Base-by-base conservation (phyloP, 2,888 invertebrate genomes). In the Cyclophora albipunctata region DNA sequence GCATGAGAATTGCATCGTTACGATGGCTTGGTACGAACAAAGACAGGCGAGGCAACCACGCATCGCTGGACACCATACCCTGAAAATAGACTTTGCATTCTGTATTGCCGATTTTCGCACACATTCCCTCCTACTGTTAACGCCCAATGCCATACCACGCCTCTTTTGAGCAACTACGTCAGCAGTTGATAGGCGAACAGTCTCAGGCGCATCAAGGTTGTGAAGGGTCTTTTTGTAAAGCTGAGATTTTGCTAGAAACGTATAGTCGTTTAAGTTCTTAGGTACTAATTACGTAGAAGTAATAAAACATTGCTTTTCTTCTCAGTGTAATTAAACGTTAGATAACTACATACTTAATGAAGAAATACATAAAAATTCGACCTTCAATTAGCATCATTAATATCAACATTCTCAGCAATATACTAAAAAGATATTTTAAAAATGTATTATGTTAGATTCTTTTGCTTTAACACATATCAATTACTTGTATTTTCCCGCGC, bases 21-120 rank as follows among this genome's bases (percentile, higher is more conserved):
- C 85, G 75, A 75, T 77, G 81, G 81, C 60, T 86, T 80, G 75
- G 77, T 81, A 79, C 74, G 67, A 68, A 88, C 86, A 88, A 88
- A 84, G 68, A 78, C 77, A 73, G 85, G 84, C 78, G 82, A 81
- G 85, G 72, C 83, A 67, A 80, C 67, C 66, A 56, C 81, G 87
- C 81, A 71, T 73, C 76, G 77, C 58, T 84, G 81, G 63, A 59
- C 67, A 55, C 67, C 62, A 63, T 60, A 64, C 67, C 73, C 68
- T 71, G 71, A 73, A 67, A 71, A 68, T 63, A 65, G 57, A 60
- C 54, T 64, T 61, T 63, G 60, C 54, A 57, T 62, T 50, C 53
- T 56, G 56, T 60, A 54, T 54, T 54, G 45, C 49, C 44, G 56
- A 48, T 51, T 61, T 54, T 57, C 58, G 60, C 62, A 57, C 58